A percentile compares a stretch with the other conserved stretches of the same genome.
Evolutionary conservation across 2,888 invertebrate species (phyloP).

Genomic region (Ophioninae sp.): DNA sequence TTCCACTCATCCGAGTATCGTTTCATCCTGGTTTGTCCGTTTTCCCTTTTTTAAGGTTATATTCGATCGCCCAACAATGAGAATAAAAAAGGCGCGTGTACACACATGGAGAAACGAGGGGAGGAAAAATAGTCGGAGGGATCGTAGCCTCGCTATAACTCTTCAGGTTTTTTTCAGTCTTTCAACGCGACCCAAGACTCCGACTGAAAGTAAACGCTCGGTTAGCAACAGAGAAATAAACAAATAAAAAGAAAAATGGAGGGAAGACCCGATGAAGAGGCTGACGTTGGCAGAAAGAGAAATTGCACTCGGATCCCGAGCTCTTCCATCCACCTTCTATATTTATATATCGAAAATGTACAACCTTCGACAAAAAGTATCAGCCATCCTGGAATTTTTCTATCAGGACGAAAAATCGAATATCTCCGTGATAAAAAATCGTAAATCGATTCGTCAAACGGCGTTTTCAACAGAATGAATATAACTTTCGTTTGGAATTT

Average conservation of each 20-base stretch:
- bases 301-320: constrained; percentile 58
- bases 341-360: constrained; percentile 14
- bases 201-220: constrained; percentile 46
- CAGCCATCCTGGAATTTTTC: no score
- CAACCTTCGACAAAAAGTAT: no score
- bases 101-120: constrained; percentile 23
- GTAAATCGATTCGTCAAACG: no score
- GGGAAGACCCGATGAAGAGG: constrained; percentile 55
- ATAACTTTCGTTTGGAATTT: no score
- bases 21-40: constrained; percentile 49
- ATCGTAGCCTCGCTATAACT: constrained; percentile 44
- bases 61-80: constrained; percentile 33
- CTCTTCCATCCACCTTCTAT: constrained; percentile 33
- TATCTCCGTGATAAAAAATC: no score
- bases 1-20: constrained; percentile 51
- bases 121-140: constrained; percentile 47
- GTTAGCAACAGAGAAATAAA: constrained; percentile 39
- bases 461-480: no score
- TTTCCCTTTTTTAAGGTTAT: constrained; percentile 12
- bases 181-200: constrained; percentile 45
- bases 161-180: constrained; percentile 18
- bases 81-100: constrained; percentile 12
- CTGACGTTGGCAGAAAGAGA: constrained; percentile 62
- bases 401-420: no score
- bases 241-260: constrained; percentile 21